Evolutionary conservation across 2,888 invertebrate genomes (phyloP), one percentile per base, ranked within the genome.

Genomic region (Nymphalis polychloros): DNA sequence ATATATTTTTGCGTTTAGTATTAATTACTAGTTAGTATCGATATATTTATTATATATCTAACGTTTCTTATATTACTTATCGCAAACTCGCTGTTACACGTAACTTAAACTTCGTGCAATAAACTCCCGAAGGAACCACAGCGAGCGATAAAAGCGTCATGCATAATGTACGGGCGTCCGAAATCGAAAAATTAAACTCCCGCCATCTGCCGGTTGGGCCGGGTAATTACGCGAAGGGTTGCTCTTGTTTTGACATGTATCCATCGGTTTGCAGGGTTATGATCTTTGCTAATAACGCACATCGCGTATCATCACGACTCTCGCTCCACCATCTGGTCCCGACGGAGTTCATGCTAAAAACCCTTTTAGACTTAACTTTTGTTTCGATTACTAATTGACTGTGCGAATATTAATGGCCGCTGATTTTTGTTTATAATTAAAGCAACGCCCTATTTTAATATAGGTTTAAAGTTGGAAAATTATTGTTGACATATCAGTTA

Each of bases 101-200:
- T 75, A 8, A 8, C 78, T 73, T 70, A 61, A 7, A 10, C 77
- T 78, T 49, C 52, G 53, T 20, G 52, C 73, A 71, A 72, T 70
- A 72, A 78, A 82, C 81, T 90, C 92, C 92, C 91, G 86, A 88
- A 90, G 92, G 90, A 90, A 83, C 87, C 87, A 82, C 88, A 84
- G 86, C 83, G 79, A 86, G 90, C 90, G 91, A 92, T 92, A 92
- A 92, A 92, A 91, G 92, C 92, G 82, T 90, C 88, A 88, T 92
- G 86, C 90, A 92, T 92, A 87, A 91, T 91, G 88, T 84, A 92
- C 79, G 76, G 81, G 81, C 84, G 92, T 88, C 89, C 92, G 90
- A 92, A 91, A 92, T 91, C 90, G 92, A 92, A 91, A 92, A 91
- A 92, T 92, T 91, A 90, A 91, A 90, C 87, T 86, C 84, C 81